Evolutionary conservation across 2,113 vertebrate genomes (phyloP), one percentile per base, ranked within the genome.

Genomic region (Tympanuchus pallidicinctus): DNA sequence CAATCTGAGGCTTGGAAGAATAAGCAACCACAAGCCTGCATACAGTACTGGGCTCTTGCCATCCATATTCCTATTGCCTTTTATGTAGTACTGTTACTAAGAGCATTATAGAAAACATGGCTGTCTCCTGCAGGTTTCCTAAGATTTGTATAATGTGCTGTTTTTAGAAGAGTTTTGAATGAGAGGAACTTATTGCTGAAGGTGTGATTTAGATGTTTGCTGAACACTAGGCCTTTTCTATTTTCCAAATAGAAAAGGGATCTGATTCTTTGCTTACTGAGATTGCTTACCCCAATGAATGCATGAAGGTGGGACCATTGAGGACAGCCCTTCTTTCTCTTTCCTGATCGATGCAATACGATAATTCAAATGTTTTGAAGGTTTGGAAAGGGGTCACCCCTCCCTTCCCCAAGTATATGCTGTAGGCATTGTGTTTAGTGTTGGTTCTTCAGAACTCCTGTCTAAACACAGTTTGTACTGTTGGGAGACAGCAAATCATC

Each of bases 111-210:
- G n/a, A 50, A 77, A 81, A 22, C 2, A 0, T 5, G 54, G n/a
- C n/a, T 43, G 2, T 3, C 11, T n/a, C 54, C 59, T 38, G 48
- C 74, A 85, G 64, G 34, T 28, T 80, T 6, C 4, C 63, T 14
- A 8, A 76, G 56, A 6, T 56, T 47, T 38, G 59, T 30, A 28
- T 56, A 60, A 5, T 17, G 28, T 0, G 0, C 1, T 42, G 47
- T 1, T 73, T 83, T 57, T 36, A 14, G 71, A 28, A 47, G 69
- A 64, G 67, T 32, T 73, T 61, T 38, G 18, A 72, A 48, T 25
- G 38, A 27, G 16, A 81, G 42, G 19, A 2, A 5, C 2, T 2
- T 16, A 0, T 40, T 28, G 4, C 4, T 70, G 9, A 32, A 89
- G 48, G 43, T 9, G 14, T 1, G 25, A 2, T 79, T 71, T 30